These are phyloP conservation scores for Drosophila ezoana DNA, from an alignment of 2,888 invertebrate species.

Conservation along the genomic window DNA sequence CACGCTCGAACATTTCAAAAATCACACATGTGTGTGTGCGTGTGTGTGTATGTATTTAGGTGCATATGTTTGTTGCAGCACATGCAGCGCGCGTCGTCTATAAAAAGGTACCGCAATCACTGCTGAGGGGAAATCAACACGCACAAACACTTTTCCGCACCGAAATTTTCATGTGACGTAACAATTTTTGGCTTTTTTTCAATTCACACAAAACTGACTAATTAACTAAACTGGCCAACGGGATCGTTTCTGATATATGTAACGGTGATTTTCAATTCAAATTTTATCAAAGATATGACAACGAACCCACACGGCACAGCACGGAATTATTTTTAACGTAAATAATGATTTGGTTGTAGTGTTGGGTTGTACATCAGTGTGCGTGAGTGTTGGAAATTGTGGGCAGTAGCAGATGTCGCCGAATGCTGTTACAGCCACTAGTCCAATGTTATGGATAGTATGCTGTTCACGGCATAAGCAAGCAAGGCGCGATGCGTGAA, in stretches of 20 bases:
- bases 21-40: slow-evolving; percentile 1
- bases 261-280: slow-evolving; percentile 46
- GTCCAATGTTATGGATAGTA: slow-evolving; percentile 2
- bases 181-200: slow-evolving; percentile 41
- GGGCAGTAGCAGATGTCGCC: slow-evolving; percentile 2
- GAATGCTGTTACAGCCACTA: slow-evolving; percentile 18
- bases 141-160: slow-evolving; percentile 42
- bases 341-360: slow-evolving; percentile 53
- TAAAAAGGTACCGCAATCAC: slow-evolving; percentile 28
- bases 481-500: background rate
- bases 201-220: slow-evolving; percentile 1
- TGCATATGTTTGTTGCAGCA: slow-evolving; percentile 20
- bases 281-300: slow-evolving; percentile 18
- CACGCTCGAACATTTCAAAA: background rate
- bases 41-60: background rate
- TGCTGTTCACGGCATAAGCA: background rate
- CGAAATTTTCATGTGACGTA: slow-evolving; percentile 59
- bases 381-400: slow-evolving; percentile 29
- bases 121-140: slow-evolving; percentile 19
- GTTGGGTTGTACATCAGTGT: slow-evolving; percentile 23
- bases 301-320: slow-evolving; percentile 43
- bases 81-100: slow-evolving; percentile 44
- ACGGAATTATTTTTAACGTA: slow-evolving; percentile 56
- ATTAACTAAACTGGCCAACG: slow-evolving; percentile 13
- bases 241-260: slow-evolving; percentile 16